These are phyloP conservation scores for Latrodectus geometricus DNA, from an alignment of 1,140 invertebrate genomes.

Conservation along the genomic window DNA sequence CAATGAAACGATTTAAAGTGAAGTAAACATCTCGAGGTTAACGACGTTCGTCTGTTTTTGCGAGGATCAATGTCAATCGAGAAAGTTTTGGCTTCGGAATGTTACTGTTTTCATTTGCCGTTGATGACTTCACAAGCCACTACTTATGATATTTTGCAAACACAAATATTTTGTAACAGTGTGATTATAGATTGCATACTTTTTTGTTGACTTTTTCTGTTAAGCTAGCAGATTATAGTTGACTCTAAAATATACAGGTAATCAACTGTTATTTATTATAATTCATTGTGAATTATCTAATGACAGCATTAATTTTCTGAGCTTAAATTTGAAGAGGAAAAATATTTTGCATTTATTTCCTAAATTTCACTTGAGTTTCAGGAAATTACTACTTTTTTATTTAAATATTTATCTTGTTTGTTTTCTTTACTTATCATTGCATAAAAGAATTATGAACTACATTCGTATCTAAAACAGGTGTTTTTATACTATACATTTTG, in stretches of 20 bases:
- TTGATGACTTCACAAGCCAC: conserved; percentile 12
- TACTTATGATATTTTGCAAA: conserved; percentile 52
- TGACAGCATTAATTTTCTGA: no score
- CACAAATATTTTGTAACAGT: conserved; percentile 6
- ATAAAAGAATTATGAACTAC: no score
- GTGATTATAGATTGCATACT: conserved; percentile 1
- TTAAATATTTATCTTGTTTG: no score
- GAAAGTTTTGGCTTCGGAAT: conserved; percentile 56
- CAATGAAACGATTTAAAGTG: conserved; percentile 26
- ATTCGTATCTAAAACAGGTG: no score
- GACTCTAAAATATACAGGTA: conserved; percentile 33
- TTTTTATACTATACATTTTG: no score
- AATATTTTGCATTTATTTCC: no score
- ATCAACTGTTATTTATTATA: neutral
- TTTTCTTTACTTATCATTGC: no score
- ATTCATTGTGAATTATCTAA: no score
- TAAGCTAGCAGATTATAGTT: neutral
- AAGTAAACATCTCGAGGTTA: conserved; percentile 47
- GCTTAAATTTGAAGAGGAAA: no score
- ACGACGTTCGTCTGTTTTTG: conserved; percentile 60
- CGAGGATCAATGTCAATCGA: conserved; percentile 60
- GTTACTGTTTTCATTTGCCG: conserved; percentile 29
- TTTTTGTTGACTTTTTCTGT: conserved; percentile 22
- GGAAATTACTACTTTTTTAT: no score
- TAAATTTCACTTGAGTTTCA: no score